Percentiles rank a stretch among this genome's conserved stretches.
phyloP scores from a whole-genome alignment of 2,888 invertebrate genomes.

The Pedicia rivosa region DNA sequence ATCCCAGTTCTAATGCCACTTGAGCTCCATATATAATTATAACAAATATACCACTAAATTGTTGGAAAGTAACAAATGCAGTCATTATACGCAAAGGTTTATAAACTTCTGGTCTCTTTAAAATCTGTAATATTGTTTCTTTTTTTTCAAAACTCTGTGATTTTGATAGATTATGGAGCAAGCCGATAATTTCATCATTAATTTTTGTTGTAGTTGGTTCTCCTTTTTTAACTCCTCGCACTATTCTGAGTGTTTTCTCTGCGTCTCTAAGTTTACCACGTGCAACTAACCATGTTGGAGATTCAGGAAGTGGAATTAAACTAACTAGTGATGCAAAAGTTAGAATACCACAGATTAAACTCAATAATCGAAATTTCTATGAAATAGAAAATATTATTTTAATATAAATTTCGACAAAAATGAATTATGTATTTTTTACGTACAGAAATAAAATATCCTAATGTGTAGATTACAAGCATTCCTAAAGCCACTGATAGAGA shows the following conservation, averaged over 20 bases:
- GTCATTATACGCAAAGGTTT: slow-evolving; percentile 34
- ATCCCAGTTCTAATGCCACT: slow-evolving; percentile 43
- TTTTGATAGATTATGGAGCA: neutral
- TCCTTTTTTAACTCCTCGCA: too few species aligned
- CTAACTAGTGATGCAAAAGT: slow-evolving; percentile 27
- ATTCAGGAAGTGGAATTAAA: slow-evolving; percentile 42
- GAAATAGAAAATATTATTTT: too few species aligned
- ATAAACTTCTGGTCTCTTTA: slow-evolving; percentile 29
- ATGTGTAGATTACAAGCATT: slow-evolving; percentile 41
- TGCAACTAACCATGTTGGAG: slow-evolving; percentile 49
- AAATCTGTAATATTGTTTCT: too few species aligned
- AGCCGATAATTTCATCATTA: slow-evolving; percentile 3
- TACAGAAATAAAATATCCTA: slow-evolving; percentile 35
- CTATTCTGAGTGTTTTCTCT: slow-evolving; percentile 38
- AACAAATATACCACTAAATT: slow-evolving; percentile 55
- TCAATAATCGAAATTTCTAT: slow-evolving; percentile 26
- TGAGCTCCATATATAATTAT: slow-evolving; percentile 55
- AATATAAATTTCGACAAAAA: too few species aligned
- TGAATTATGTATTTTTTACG: too few species aligned
- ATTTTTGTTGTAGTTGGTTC: too few species aligned
- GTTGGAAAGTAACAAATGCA: slow-evolving; percentile 46
- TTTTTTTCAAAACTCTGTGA: neutral
- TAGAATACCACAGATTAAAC: slow-evolving; percentile 22
- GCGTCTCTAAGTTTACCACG: slow-evolving; percentile 41
- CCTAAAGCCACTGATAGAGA: slow-evolving; percentile 46